Evolutionary conservation across 2,113 vertebrate genomes (phyloP).

Genomic region (Centrocercus urophasianus): DNA sequence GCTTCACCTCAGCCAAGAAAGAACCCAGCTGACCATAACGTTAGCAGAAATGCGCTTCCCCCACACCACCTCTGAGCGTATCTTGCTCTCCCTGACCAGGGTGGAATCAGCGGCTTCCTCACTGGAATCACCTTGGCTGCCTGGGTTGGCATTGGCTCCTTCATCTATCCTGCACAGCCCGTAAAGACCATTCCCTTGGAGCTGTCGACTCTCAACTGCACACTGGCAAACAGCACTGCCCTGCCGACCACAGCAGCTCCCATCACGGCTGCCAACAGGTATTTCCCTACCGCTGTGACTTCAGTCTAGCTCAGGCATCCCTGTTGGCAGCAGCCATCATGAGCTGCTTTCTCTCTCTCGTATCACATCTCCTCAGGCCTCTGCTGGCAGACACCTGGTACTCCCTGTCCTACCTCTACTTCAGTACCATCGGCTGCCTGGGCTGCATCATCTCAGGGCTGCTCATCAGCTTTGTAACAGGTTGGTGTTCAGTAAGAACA

Average conservation of each 20-base stretch:
- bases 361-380: conserved; percentile 71
- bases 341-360: not conserved
- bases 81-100: conserved; percentile 69
- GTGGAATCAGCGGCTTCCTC: conserved; percentile 80
- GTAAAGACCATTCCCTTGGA: conserved; percentile 76
- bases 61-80: fast-evolving
- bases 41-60: not conserved
- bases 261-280: conserved; percentile 61
- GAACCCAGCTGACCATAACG: fast-evolving
- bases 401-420: conserved; percentile 87
- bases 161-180: conserved; percentile 79
- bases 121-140: conserved; percentile 80
- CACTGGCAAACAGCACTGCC: conserved; percentile 17
- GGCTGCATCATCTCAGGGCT: conserved; percentile 71
- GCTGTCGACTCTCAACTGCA: conserved; percentile 78
- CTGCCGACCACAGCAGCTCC: not conserved
- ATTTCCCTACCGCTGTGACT: not conserved
- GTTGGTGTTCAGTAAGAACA: conserved; percentile 44
- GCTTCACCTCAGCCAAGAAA: not conserved
- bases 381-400: conserved; percentile 84
- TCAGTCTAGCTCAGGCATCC: fast-evolving
- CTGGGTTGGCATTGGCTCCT: conserved; percentile 80
- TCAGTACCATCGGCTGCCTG: conserved; percentile 82
- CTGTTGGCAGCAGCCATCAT: fast-evolving
- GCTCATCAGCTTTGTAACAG: conserved; percentile 84